Evolutionary conservation across 53 echinoderm and acorn worm species (phyloP).

Genomic region (Patiria pectinifera): DNA sequence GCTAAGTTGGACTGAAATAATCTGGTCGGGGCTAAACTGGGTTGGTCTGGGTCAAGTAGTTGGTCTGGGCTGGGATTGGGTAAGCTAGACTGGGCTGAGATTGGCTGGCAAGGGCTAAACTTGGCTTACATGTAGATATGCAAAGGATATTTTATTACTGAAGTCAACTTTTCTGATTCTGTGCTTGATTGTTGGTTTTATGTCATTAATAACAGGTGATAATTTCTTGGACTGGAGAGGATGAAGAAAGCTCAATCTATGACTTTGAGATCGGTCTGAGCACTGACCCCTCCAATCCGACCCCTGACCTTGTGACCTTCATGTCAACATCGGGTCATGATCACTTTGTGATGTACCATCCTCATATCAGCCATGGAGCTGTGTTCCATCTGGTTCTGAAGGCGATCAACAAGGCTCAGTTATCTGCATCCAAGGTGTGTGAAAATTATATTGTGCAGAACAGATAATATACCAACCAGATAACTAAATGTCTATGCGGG

Average conservation of each 20-base stretch:
- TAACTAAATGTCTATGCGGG: no score
- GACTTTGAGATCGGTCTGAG: conserved; percentile 66
- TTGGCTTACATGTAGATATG: no score
- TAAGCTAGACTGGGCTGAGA: no score
- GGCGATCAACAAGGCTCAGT: conserved; percentile 65
- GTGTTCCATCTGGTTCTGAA: conserved; percentile 56
- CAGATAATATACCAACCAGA: no score
- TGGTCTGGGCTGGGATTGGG: no score
- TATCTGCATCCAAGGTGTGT: conserved; percentile 42
- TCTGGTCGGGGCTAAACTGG: no score
- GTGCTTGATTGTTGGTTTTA: not conserved
- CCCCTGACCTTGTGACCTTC: conserved; percentile 69
- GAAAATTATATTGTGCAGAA: no score
- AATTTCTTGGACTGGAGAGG: conserved; percentile 51
- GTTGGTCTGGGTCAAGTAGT: no score
- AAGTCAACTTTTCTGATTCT: not conserved
- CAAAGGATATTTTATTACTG: no score
- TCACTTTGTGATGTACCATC: conserved; percentile 58
- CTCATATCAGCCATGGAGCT: conserved; percentile 58
- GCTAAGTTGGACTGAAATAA: not conserved
- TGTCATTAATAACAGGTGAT: conserved; percentile 14
- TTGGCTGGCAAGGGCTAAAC: no score
- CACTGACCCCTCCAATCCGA: conserved; percentile 23
- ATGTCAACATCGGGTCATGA: conserved; percentile 56
- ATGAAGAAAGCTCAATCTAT: conserved; percentile 48